Evolutionary conservation across 2,113 vertebrate species (phyloP).

Genomic region (Raja brachyura): DNA sequence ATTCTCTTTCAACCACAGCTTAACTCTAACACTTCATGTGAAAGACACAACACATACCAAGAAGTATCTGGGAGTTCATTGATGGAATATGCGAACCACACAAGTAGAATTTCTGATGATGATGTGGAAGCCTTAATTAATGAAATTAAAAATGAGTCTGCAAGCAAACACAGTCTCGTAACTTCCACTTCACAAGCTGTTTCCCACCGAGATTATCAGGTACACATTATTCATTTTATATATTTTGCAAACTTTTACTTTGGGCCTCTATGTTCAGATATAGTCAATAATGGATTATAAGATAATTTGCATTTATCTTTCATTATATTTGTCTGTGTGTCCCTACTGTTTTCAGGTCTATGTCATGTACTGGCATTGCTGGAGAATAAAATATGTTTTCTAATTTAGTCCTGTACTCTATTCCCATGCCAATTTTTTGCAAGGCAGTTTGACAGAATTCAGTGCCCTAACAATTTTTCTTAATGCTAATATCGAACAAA

Average conservation of each 20-base stretch:
- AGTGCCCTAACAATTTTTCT: neutral
- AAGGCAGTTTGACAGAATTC: neutral
- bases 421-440: neutral
- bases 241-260: neutral
- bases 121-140: constrained; percentile 41
- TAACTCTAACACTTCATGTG: constrained; percentile 35
- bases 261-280: neutral
- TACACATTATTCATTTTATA: neutral
- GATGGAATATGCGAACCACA: constrained; percentile 38
- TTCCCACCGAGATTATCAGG: neutral
- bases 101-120: constrained; percentile 19
- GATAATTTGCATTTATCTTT: neutral
- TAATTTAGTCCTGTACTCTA: neutral
- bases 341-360: neutral
- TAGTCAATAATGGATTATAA: neutral
- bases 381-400: neutral
- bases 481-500: neutral
- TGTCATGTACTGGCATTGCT: neutral
- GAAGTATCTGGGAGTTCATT: constrained; percentile 40
- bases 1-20: constrained; percentile 36
- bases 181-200: neutral
- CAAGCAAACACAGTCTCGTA: neutral
- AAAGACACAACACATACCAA: constrained; percentile 44
- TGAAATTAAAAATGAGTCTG: constrained; percentile 40
- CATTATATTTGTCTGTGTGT: no score